Percentiles rank a stretch among this genome's conserved stretches.
These are phyloP conservation scores for Chlamydotis undulata DNA, from an alignment of 2,113 vertebrate species.

Conservation along the genomic window DNA sequence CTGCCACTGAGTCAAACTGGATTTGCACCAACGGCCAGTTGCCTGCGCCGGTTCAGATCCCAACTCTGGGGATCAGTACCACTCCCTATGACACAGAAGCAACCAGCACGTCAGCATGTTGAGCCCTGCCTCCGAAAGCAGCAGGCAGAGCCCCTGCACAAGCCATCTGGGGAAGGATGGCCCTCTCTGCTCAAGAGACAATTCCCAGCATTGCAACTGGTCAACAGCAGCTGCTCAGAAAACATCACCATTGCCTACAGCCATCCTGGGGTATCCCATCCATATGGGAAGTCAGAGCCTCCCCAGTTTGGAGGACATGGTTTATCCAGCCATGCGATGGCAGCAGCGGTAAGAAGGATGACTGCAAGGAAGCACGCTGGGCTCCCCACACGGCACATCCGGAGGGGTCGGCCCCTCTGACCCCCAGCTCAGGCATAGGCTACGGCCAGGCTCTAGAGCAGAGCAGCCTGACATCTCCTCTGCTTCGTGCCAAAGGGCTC, in stretches of 20 bases:
- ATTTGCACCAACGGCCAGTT: background rate
- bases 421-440: fast-evolving
- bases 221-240: background rate
- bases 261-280: background rate
- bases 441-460: background rate
- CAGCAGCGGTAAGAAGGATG: background rate
- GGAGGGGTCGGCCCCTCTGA: fast-evolving
- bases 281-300: fast-evolving
- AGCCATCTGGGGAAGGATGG: background rate
- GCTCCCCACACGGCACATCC: fast-evolving
- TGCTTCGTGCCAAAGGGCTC: background rate
- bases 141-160: background rate
- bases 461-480: background rate
- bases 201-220: background rate
- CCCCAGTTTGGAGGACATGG: fast-evolving
- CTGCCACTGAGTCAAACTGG: background rate
- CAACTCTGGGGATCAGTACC: too few species aligned
- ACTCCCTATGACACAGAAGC: fast-evolving
- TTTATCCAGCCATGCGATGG: background rate
- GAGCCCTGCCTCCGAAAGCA: background rate
- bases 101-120: fast-evolving
- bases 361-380: background rate
- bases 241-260: fast-evolving
- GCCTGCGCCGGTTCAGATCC: background rate
- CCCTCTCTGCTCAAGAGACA: background rate